These are phyloP conservation scores for Meandrina meandrites DNA, from an alignment of 92 coral and sea anemone genomes.

Conservation along the genomic window DNA sequence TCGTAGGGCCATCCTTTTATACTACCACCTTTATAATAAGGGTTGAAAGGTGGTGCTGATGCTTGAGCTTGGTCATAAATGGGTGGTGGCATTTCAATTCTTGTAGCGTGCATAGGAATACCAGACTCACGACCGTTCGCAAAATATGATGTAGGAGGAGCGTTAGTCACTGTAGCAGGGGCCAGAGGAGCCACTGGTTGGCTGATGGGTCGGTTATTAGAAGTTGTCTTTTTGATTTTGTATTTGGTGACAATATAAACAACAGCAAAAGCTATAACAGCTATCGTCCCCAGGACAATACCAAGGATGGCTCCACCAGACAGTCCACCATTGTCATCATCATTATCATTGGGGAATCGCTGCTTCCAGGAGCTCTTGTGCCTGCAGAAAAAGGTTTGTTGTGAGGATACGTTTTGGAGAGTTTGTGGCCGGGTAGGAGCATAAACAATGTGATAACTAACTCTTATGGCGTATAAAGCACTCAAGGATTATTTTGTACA, in stretches of 20 bases:
- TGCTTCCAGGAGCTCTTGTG: slow-evolving; percentile 25
- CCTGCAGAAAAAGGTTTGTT: no score
- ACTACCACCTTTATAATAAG: neutral
- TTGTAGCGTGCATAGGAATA: neutral
- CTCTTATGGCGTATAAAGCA: no score
- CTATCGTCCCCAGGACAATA: neutral
- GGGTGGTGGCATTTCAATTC: neutral
- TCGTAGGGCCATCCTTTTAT: no score
- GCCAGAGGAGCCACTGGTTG: neutral
- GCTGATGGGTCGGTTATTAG: neutral
- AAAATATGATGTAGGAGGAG: neutral
- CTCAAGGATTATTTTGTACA: no score
- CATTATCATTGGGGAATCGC: neutral
- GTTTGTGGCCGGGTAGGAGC: no score
- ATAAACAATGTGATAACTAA: no score
- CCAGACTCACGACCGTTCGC: neutral
- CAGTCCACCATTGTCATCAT: slow-evolving; percentile 9
- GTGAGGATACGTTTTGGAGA: no score
- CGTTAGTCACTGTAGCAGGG: neutral
- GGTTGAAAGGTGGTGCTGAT: neutral
- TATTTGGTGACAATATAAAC: neutral
- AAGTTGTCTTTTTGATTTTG: neutral
- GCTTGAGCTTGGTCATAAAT: neutral
- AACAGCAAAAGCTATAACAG: neutral
- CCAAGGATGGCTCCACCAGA: slow-evolving; percentile 2